Conservation (phyloP, 1,140 invertebrate species). For the Meloidogyne exigua region DNA sequence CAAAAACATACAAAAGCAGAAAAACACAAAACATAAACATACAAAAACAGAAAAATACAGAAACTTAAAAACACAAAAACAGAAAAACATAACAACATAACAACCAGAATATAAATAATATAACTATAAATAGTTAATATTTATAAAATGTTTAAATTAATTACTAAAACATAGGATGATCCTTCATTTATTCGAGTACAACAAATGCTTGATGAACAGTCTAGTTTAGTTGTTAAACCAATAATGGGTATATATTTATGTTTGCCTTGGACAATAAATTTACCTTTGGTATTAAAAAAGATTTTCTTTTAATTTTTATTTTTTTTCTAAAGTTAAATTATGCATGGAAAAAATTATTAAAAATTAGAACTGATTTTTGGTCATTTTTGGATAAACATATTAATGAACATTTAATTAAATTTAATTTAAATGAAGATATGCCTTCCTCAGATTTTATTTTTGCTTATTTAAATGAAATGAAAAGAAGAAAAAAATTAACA, state of each 20-base stretch:
- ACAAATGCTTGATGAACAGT: conserved; percentile 53
- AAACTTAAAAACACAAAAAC: background rate
- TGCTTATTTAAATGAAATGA: conserved; percentile 59
- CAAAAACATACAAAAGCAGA: background rate
- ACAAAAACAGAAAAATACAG: background rate
- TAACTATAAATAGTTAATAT: too few relatives aligned
- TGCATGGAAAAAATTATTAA: conserved; percentile 50
- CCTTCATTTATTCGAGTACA: conserved; percentile 48
- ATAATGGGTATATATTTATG: conserved; percentile 59
- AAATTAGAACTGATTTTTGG: conserved; percentile 49
- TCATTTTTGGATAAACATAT: conserved; percentile 53
- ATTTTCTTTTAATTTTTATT: background rate
- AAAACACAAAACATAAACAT: background rate
- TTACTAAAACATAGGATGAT: conserved; percentile 40
- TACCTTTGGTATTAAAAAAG: conserved; percentile 38
- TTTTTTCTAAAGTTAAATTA: conserved; percentile 35
- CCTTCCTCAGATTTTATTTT: conserved; percentile 56
- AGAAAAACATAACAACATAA: too few relatives aligned
- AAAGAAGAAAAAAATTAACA: conserved; percentile 31
- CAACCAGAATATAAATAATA: too few relatives aligned
- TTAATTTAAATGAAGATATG: background rate
- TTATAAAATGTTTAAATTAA: too few relatives aligned
- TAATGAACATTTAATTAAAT: conserved; percentile 36
- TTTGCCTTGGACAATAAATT: conserved; percentile 47
- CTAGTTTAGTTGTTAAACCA: conserved; percentile 53